Evolutionary conservation across 30 jellyfish, hydroid and myxozoan genomes (phyloP).

Genomic region (Chrysaora quinquecirrha): DNA sequence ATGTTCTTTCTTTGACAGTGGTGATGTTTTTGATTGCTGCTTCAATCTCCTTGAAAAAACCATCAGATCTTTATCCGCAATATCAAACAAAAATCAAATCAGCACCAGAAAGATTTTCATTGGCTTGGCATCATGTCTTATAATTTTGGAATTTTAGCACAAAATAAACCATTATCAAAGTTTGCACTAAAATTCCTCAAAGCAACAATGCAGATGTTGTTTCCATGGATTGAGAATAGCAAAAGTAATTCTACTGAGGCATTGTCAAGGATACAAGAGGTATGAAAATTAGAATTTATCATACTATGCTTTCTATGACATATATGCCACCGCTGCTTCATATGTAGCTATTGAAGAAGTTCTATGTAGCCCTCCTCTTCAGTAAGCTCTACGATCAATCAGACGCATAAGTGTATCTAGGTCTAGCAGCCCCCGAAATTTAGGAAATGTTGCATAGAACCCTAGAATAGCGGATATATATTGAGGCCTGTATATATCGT

Average conservation of each 20-base stretch:
- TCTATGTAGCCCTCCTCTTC: no score
- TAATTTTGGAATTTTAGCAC: constrained; percentile 42
- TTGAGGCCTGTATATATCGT: no score
- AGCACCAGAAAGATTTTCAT: constrained; percentile 15
- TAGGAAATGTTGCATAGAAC: no score
- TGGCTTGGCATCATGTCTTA: constrained; percentile 57
- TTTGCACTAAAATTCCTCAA: neutral
- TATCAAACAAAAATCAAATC: neutral
- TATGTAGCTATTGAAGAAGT: no score
- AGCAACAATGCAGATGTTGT: neutral
- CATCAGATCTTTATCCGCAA: neutral
- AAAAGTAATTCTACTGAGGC: neutral
- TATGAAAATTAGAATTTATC: no score
- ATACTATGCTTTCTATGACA: no score
- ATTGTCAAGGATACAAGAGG: constrained; percentile 37
- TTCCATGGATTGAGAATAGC: constrained; percentile 25
- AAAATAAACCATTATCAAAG: constrained; percentile 6
- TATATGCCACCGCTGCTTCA: no score
- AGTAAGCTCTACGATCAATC: no score
- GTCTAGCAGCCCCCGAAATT: no score
- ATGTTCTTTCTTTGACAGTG: no score
- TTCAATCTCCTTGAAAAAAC: constrained; percentile 20
- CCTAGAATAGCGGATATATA: no score
- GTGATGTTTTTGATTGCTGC: constrained; percentile 15
- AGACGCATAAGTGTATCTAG: no score